Evolutionary conservation across 2,113 vertebrate genomes (phyloP), one percentile per base, ranked within the genome.

Genomic region (Percopsis transmontana): DNA sequence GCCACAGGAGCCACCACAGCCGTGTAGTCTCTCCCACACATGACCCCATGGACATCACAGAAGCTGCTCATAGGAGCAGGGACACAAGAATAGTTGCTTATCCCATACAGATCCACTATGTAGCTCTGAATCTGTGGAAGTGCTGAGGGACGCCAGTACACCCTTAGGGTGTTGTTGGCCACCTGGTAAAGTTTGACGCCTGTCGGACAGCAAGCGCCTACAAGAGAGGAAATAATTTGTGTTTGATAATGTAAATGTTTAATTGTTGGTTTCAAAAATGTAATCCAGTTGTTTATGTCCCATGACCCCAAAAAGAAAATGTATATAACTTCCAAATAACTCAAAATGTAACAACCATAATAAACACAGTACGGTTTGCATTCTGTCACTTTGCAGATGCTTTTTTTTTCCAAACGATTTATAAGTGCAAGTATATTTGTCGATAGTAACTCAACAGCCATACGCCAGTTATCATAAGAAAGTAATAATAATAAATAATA

Each of bases 191-290:
- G 87, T 78, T 94, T 95, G 73, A 98, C 86, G 0, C 91, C 90
- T 41, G 92, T 92, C 18, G 96, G 96, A 74, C 96, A 99, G 68
- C 97, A 99, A 57, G 91, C 87, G 82, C 91, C 97, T 99, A 23
- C 2, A 21, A 77, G 21, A 59, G 18, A 65, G 39, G 41, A 48
- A 14, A 40, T 14, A 19, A 15, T 11, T 7, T 18, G 19, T 18
- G 18, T 41, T 38, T 8, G n/a, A 12, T 38, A 2, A 19, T 52
- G 50, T 19, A 19, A 23, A 57, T 57, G 27, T 33, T 8, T 12
- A 38, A 14, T 56, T 53, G 51, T 10, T 24, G 0, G 20, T 15
- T 39, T 18, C 20, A 52, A 21, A 20, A 33, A 33, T 33, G 4
- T 33, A 33, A 6, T 33, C 27, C 8, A 7, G 27, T 6, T 4